Evolutionary conservation across 2,797 vertebrate species (phyloP).

Genomic region (Cuculus canorus): DNA sequence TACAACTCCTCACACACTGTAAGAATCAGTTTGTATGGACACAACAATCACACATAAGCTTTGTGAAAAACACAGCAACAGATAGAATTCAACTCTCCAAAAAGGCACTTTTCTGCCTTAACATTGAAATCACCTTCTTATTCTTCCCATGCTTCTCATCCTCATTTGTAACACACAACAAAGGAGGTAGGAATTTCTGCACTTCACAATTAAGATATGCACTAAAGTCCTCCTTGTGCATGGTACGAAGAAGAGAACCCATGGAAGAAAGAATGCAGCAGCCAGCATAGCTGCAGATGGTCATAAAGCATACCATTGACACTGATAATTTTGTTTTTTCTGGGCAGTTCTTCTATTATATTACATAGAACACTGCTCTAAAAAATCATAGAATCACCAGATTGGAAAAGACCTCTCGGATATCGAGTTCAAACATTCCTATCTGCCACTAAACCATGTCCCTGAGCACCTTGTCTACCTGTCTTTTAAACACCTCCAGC

Average conservation of each 20-base stretch:
- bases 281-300: neutral
- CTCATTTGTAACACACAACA: neutral
- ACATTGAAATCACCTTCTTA: neutral
- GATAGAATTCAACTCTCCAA: neutral
- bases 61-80: neutral
- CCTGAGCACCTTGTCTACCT: too few relatives aligned
- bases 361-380: neutral
- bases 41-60: neutral
- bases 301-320: neutral
- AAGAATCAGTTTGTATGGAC: neutral
- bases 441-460: too few relatives aligned
- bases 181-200: neutral
- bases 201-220: neutral
- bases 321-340: neutral
- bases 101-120: neutral
- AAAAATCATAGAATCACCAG: too few relatives aligned
- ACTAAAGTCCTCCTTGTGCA: neutral
- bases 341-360: neutral
- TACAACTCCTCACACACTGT: fast-evolving
- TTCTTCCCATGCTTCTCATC: neutral
- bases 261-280: neutral
- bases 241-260: neutral
- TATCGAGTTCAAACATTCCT: too few relatives aligned
- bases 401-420: too few relatives aligned
- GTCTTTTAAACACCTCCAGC: too few relatives aligned